Evolutionary conservation across 2,113 vertebrate genomes (phyloP), one percentile per base, ranked within the genome.

Genomic region (Chinchilla lanigera): DNA sequence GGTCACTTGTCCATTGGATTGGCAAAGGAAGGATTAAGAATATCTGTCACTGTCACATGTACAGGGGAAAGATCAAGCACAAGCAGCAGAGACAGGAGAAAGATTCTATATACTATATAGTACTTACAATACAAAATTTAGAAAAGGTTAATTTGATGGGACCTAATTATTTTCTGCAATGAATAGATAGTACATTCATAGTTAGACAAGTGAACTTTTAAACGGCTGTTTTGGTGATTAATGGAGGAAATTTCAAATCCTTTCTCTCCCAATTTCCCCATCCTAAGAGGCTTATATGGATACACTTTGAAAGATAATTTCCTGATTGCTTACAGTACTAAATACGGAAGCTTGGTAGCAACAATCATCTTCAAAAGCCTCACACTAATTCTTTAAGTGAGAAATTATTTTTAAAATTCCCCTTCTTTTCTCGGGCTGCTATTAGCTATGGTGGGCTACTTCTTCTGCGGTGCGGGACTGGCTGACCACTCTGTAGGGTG

Each of bases 171-270:
- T 88, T 93, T 61, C 60, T 88, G 63, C 58, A 60, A 28, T 33
- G 3, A 90, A 83, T 24, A 81, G 50, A 83, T 81, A 93, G 65
- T 41, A 90, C 26, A 86, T 60, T 93, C 67, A 69, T 38, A 95
- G 82, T 84, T 56, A n/a, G 30, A 3, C 44, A 90, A 91, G 16
- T 2, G 24, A 88, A 54, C 44, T 78, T 90, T 52, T 26, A 54
- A 56, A 82, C 89, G 58, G 63, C 19, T 50, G 50, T 47, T 89
- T 77, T 77, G 52, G 63, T 86, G 50, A 56, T 52, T 78, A 84
- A 71, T 56, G 60, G 83, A 52, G 41, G 10, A 82, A 87, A 83
- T 87, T 60, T 90, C 73, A 97, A 86, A 52, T 63, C 47, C 38
- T 92, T 89, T 77, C 50, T 77, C 60, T 33, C 38, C 54, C 16